These are phyloP conservation scores for Camponotus pennsylvanicus DNA, from an alignment of 1,140 invertebrate genomes.

Conservation along the genomic window DNA sequence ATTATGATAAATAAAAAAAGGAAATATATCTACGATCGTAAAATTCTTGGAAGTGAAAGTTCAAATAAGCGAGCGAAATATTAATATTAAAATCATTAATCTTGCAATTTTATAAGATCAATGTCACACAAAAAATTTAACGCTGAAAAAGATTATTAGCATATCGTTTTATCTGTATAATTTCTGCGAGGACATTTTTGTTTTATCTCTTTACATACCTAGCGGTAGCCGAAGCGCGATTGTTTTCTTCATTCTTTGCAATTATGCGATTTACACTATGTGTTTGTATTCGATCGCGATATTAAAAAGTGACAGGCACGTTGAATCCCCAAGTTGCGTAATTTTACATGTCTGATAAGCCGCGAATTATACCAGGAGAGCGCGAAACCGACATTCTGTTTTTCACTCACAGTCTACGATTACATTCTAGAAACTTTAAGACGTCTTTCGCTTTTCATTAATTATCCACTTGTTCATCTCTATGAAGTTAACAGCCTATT, in stretches of 20 bases:
- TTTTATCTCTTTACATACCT: not conserved
- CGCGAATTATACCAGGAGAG: not conserved
- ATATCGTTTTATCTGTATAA: not conserved
- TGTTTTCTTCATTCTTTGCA: not conserved
- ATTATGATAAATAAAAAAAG: not conserved
- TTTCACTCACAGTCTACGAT: not conserved
- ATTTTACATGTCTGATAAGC: conserved; percentile 28
- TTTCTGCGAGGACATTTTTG: conserved; percentile 4
- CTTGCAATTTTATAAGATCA: not conserved
- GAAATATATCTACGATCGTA: not conserved
- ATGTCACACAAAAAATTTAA: not conserved
- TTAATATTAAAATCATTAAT: conserved; percentile 16
- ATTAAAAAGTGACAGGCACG: not conserved
- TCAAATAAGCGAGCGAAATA: too few relatives aligned
- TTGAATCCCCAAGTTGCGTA: conserved; percentile 1
- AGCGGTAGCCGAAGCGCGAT: not conserved
- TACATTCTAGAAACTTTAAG: conserved; percentile 23
- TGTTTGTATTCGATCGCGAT: not conserved
- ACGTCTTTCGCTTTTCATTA: conserved; percentile 32
- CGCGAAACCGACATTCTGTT: not conserved
- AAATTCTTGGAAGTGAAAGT: not conserved
- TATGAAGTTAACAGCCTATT: conserved; percentile 17
- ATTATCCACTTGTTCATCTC: conserved; percentile 33
- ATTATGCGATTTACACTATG: not conserved
- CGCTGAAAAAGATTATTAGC: not conserved